Percentiles rank a stretch among this genome's conserved stretches.
These are phyloP conservation scores for Euplexia lucipara DNA, from an alignment of 2,888 invertebrate genomes.

Conservation along the genomic window DNA sequence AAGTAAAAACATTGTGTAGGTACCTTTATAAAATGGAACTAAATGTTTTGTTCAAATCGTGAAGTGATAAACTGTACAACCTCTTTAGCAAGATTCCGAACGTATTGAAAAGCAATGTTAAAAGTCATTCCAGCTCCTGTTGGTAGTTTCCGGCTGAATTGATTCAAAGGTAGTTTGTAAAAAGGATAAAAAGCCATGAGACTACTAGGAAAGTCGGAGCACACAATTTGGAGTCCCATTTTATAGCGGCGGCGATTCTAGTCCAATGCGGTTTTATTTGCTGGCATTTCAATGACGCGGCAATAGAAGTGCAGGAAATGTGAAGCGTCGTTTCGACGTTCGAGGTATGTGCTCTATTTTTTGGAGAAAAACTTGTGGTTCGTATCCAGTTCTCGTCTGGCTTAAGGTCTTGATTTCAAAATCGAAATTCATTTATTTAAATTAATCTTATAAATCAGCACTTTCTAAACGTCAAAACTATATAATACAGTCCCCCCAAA, in stretches of 20 bases:
- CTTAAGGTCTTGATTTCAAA: no score
- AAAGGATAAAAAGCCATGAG: constrained; percentile 47
- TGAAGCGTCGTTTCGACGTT: constrained; percentile 30
- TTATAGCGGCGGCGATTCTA: constrained; percentile 55
- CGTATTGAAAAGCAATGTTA: not conserved
- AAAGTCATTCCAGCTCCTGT: constrained; percentile 22
- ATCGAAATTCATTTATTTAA: no score
- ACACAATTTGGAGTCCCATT: constrained; percentile 57
- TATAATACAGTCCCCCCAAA: no score
- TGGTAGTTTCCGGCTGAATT: constrained; percentile 42
- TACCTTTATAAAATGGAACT: no score
- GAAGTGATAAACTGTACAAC: not conserved
- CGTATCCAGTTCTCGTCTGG: not conserved
- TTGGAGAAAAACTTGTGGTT: constrained; percentile 7
- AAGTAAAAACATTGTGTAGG: no score
- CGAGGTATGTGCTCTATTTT: constrained; percentile 18
- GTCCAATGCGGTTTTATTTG: constrained; percentile 55
- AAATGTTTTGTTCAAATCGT: no score
- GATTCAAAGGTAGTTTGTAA: constrained; percentile 53
- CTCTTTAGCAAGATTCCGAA: constrained; percentile 1
- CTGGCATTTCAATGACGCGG: constrained; percentile 55
- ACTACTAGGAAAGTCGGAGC: constrained; percentile 41
- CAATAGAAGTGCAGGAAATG: constrained; percentile 48
- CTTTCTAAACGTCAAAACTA: no score
- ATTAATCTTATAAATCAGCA: no score